These are phyloP conservation scores for Lepidonotus clava DNA, from an alignment of 2,888 invertebrate genomes.

Conservation along the genomic window DNA sequence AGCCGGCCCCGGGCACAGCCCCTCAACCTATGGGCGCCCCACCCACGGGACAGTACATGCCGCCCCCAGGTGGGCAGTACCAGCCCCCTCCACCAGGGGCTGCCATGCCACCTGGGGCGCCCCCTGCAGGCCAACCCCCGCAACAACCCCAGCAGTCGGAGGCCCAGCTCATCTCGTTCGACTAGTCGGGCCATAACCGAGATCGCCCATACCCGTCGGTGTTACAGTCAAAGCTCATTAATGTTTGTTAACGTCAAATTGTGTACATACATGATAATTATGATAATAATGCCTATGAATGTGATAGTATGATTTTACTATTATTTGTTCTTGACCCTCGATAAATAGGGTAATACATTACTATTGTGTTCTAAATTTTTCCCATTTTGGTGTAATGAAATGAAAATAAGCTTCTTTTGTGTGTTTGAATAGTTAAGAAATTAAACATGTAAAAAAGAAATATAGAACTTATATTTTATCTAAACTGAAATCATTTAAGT, in stretches of 20 bases:
- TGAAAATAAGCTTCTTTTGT: too few relatives aligned
- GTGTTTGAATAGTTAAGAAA: not conserved
- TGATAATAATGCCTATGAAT: not conserved
- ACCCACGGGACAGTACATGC: slow-evolving; percentile 43
- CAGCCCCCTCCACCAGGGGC: slow-evolving; percentile 25
- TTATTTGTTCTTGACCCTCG: not conserved
- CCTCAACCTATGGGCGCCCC: slow-evolving; percentile 19
- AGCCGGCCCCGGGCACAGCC: not conserved
- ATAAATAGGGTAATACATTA: too few relatives aligned
- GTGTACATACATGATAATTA: not conserved
- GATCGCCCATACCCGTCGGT: not conserved
- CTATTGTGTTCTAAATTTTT: too few relatives aligned
- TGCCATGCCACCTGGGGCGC: slow-evolving; percentile 43
- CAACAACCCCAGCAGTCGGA: not conserved
- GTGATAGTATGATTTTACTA: not conserved
- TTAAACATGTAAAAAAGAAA: not conserved
- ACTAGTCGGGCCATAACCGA: slow-evolving; percentile 40
- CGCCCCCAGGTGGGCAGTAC: slow-evolving; percentile 29
- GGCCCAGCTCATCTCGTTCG: slow-evolving; percentile 61
- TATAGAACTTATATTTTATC: too few relatives aligned
- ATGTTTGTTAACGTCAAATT: not conserved
- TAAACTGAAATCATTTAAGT: too few relatives aligned
- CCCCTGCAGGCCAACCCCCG: slow-evolving; percentile 29
- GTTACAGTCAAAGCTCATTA: not conserved
- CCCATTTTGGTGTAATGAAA: not conserved